Percentiles rank a stretch among this genome's conserved stretches.
phyloP scores from a whole-genome alignment of 1,140 invertebrate genomes.

The Anastrepha ludens region DNA sequence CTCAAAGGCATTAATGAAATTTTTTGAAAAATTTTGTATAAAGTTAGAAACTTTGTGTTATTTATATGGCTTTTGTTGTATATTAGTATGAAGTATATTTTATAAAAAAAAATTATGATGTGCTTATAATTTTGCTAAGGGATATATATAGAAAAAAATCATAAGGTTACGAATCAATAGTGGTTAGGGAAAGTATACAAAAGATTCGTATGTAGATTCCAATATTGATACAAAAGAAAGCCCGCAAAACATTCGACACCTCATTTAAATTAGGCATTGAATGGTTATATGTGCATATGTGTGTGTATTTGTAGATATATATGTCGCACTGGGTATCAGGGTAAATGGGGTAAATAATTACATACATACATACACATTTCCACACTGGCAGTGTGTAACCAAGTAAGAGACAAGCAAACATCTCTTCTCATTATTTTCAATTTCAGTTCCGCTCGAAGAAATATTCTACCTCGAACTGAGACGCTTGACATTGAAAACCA shows the following conservation, averaged over 20 bases:
- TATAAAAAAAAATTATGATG: too few relatives aligned
- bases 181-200: too few relatives aligned
- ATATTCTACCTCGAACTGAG: constrained; percentile 46
- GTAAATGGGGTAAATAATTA: constrained; percentile 34
- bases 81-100: too few relatives aligned
- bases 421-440: constrained; percentile 27
- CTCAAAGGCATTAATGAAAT: too few relatives aligned
- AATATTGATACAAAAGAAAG: background rate
- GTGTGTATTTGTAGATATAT: background rate
- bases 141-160: too few relatives aligned
- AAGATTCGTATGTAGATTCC: background rate
- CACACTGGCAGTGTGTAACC: background rate
- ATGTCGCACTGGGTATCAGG: background rate
- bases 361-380: background rate
- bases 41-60: too few relatives aligned
- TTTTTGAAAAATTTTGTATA: too few relatives aligned
- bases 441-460: constrained; percentile 44
- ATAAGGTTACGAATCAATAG: too few relatives aligned
- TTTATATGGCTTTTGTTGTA: too few relatives aligned
- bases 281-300: background rate
- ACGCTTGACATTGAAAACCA: constrained; percentile 47
- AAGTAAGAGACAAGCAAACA: background rate
- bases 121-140: too few relatives aligned
- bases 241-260: constrained; percentile 32
- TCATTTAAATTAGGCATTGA: constrained; percentile 16